Evolutionary conservation across 1,140 invertebrate species (phyloP).

Genomic region (Heliconius hermathena): DNA sequence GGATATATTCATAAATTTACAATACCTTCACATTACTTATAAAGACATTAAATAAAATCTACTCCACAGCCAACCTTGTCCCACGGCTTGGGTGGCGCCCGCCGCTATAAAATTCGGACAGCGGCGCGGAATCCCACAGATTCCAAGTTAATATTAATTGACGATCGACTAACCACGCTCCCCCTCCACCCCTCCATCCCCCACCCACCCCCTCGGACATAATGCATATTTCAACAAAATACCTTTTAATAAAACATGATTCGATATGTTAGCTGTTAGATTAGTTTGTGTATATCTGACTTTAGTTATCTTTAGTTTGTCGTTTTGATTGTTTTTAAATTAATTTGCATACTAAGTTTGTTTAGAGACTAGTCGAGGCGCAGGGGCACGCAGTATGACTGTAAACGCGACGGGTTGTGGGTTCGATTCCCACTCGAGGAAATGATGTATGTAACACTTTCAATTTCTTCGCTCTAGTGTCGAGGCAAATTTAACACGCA

Average conservation of each 20-base stretch:
- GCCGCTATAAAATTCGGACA: slow-evolving; percentile 80
- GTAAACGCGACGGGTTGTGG: no score
- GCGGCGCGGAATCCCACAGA: slow-evolving; percentile 80
- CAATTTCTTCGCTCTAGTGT: no score
- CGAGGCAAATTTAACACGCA: no score
- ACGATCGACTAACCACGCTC: slow-evolving; percentile 65
- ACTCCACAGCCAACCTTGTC: slow-evolving; percentile 46
- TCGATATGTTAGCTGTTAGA: slow-evolving; percentile 4
- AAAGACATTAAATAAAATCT: neutral
- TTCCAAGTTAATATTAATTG: slow-evolving; percentile 80
- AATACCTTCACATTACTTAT: neutral
- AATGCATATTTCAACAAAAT: slow-evolving; percentile 24
- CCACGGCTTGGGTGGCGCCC: slow-evolving; percentile 75
- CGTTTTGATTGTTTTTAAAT: neutral
- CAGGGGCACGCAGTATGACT: no score
- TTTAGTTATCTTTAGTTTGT: neutral
- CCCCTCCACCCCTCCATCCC: slow-evolving; percentile 32
- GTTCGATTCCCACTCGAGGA: no score
- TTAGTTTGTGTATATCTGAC: neutral
- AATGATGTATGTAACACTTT: no score
- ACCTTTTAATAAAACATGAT: slow-evolving; percentile 22
- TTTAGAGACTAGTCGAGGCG: no score
- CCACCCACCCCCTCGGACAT: neutral
- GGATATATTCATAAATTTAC: no score
- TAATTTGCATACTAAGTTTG: no score